Evolutionary conservation across 2,888 invertebrate genomes (phyloP).

Genomic region (Scaptodrosophila latifasciaeformis): DNA sequence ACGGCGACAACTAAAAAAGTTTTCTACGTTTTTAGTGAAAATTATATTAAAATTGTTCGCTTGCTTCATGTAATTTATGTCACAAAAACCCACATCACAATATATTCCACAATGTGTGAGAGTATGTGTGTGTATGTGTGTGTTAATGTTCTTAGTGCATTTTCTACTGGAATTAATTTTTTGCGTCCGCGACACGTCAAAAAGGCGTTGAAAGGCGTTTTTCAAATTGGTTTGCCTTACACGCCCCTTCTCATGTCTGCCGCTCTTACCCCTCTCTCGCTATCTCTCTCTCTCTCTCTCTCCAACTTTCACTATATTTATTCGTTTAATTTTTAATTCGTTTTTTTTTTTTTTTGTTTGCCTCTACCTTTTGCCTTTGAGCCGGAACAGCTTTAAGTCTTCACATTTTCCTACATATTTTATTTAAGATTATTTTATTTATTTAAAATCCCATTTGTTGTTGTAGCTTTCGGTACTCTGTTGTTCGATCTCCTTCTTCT

Average conservation of each 20-base stretch:
- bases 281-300: no score
- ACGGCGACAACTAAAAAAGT: slow-evolving; percentile 46
- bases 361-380: no score
- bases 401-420: not conserved
- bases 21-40: slow-evolving; percentile 71
- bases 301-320: no score
- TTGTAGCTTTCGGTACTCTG: slow-evolving; percentile 17
- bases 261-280: no score
- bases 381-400: not conserved
- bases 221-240: no score
- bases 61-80: slow-evolving; percentile 73
- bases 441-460: slow-evolving; percentile 19
- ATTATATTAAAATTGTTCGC: slow-evolving; percentile 74
- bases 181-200: slow-evolving; percentile 3
- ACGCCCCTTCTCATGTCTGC: no score
- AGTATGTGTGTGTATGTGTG: slow-evolving; percentile 19
- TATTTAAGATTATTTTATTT: slow-evolving; percentile 4
- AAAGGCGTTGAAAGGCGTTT: no score
- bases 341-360: no score
- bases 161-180: slow-evolving; percentile 50
- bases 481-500: no score
- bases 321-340: no score
- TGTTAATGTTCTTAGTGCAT: slow-evolving; percentile 53
- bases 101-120: not conserved
- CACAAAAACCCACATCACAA: slow-evolving; percentile 55